These are phyloP conservation scores for Uria aalge DNA, from an alignment of 2,113 vertebrate species.

Conservation along the genomic window DNA sequence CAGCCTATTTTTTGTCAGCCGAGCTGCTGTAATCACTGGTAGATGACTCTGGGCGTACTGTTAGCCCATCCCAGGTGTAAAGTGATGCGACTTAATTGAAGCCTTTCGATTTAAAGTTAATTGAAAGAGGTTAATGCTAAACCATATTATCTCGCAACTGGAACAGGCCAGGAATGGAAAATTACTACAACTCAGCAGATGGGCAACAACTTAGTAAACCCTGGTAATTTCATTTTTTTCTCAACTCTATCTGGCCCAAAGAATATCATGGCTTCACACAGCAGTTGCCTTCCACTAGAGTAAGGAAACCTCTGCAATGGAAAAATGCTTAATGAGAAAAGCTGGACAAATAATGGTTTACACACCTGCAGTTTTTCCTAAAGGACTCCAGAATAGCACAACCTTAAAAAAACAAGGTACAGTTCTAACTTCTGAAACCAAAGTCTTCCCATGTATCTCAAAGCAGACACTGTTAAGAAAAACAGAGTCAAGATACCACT, in stretches of 20 bases:
- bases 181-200: constrained; percentile 12
- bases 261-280: not conserved
- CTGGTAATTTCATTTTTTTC: not conserved
- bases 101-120: constrained; percentile 8
- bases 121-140: constrained; percentile 35
- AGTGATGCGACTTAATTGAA: not conserved
- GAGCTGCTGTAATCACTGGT: not conserved
- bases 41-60: not conserved
- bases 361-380: not conserved
- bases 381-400: not conserved
- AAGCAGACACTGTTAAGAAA: not conserved
- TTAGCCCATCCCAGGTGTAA: not conserved
- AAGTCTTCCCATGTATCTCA: not conserved
- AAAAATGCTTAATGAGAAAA: not conserved
- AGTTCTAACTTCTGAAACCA: not conserved
- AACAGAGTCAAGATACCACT: not conserved
- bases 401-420: not conserved
- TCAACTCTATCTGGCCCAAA: not conserved
- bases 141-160: not conserved
- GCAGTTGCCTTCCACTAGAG: not conserved
- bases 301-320: not conserved
- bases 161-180: not conserved
- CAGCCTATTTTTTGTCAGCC: not conserved
- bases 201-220: not conserved
- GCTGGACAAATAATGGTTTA: not conserved